Evolutionary conservation across 1,140 invertebrate genomes (phyloP).

Genomic region (Subanguina moxae): DNA sequence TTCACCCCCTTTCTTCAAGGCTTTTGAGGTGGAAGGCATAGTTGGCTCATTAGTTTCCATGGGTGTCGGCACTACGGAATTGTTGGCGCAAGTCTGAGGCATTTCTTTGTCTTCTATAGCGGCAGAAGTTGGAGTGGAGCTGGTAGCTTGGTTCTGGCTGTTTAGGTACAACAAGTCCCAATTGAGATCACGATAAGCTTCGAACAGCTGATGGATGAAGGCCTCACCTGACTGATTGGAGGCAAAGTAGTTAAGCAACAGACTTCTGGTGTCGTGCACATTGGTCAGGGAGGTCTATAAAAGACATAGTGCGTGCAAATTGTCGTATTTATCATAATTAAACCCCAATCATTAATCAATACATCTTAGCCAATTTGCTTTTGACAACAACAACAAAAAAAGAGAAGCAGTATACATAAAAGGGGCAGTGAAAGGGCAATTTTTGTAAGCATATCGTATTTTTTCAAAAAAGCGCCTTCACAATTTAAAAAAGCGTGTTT

Average conservation of each 20-base stretch:
- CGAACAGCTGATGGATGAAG: slow-evolving; percentile 22
- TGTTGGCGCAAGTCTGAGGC: not conserved
- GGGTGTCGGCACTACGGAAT: not conserved
- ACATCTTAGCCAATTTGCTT: too few relatives aligned
- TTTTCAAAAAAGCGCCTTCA: too few relatives aligned
- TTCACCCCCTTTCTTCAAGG: slow-evolving; percentile 11
- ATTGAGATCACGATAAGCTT: slow-evolving; percentile 14
- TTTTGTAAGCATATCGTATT: too few relatives aligned
- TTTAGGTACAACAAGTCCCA: slow-evolving; percentile 8
- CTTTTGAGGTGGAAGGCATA: not conserved
- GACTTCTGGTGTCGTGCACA: slow-evolving; percentile 11
- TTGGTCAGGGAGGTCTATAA: slow-evolving; percentile 3
- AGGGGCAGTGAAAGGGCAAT: too few relatives aligned
- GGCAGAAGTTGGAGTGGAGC: not conserved
- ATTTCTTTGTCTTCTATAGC: not conserved
- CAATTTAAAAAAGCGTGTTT: too few relatives aligned
- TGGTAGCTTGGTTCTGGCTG: not conserved
- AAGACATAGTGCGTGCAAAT: too few relatives aligned
- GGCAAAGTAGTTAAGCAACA: slow-evolving; percentile 28
- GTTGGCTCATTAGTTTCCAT: not conserved
- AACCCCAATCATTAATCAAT: too few relatives aligned
- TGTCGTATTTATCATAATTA: too few relatives aligned
- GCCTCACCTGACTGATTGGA: not conserved
- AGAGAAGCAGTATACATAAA: too few relatives aligned
- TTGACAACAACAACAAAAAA: too few relatives aligned